A percentile compares a stretch with the other conserved stretches of the same genome.
Evolutionary conservation across 2,113 vertebrate genomes (phyloP).

Genomic region (Tylochromis polylepis): DNA sequence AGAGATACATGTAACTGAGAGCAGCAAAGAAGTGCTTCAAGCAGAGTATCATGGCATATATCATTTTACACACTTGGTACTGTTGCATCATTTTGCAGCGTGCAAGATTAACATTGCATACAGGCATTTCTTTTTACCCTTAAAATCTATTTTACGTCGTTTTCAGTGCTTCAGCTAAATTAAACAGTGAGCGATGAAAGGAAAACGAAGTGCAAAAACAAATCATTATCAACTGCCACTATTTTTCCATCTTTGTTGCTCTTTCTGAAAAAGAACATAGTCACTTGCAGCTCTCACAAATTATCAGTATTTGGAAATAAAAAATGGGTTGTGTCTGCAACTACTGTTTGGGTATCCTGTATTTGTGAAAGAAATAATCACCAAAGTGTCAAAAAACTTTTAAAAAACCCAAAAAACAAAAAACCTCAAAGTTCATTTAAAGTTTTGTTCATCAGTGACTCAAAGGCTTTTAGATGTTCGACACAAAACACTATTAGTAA

Average conservation of each 20-base stretch:
- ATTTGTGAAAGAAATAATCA: neutral
- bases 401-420: accelerated
- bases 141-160: neutral
- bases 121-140: neutral
- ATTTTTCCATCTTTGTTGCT: neutral
- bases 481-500: neutral
- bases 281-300: neutral
- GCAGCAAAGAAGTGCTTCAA: no score
- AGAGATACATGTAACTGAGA: no score
- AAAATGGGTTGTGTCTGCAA: neutral
- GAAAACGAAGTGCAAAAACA: neutral
- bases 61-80: neutral
- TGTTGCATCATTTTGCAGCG: neutral
- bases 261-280: neutral
- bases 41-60: neutral
- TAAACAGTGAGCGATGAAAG: neutral
- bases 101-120: neutral
- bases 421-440: neutral
- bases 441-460: neutral
- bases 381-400: neutral
- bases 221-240: neutral
- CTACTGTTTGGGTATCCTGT: neutral
- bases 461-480: neutral
- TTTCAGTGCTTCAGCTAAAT: neutral
- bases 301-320: no score